A percentile compares a stretch with the other conserved stretches of the same genome.
These are phyloP conservation scores for Drosophila suzukii DNA, from an alignment of 1,140 invertebrate genomes.

Conservation along the genomic window DNA sequence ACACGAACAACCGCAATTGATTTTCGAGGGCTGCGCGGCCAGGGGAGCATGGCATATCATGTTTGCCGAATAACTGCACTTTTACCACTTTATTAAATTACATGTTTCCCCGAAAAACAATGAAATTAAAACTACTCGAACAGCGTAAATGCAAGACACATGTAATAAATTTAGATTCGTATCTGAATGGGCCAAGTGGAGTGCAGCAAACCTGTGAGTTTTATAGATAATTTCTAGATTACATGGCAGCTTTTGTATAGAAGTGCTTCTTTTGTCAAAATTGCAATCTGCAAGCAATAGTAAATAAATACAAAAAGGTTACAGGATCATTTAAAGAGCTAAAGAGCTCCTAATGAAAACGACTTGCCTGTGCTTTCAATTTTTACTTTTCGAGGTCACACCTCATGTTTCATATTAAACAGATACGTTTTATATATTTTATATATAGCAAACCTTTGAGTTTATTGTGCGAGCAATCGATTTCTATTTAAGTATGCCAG, in stretches of 20 bases:
- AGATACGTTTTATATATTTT: not conserved
- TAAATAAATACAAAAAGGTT: too few species aligned
- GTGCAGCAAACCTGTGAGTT: not conserved
- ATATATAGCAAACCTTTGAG: not conserved
- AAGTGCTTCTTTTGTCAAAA: not conserved
- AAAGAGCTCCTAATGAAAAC: not conserved
- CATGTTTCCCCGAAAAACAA: constrained; percentile 30
- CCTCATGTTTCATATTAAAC: not conserved
- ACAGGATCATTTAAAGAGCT: too few species aligned
- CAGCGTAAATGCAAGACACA: constrained; percentile 16
- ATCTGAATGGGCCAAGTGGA: not conserved
- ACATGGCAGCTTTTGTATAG: not conserved
- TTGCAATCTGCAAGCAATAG: too few species aligned
- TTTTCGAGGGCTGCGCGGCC: constrained; percentile 40
- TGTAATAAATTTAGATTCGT: constrained; percentile 28
- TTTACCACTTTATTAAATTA: constrained; percentile 55
- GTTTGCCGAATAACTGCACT: constrained; percentile 46
- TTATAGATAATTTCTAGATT: not conserved
- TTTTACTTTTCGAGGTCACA: too few species aligned
- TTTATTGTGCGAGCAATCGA: not conserved
- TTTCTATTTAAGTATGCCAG: constrained; percentile 13
- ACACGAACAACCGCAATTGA: constrained; percentile 68
- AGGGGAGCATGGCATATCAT: constrained; percentile 28
- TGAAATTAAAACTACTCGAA: constrained; percentile 25
- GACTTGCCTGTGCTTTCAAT: not conserved